Evolutionary conservation across 1,140 invertebrate species (phyloP).

Genomic region (Zaprionus tsacasi): DNA sequence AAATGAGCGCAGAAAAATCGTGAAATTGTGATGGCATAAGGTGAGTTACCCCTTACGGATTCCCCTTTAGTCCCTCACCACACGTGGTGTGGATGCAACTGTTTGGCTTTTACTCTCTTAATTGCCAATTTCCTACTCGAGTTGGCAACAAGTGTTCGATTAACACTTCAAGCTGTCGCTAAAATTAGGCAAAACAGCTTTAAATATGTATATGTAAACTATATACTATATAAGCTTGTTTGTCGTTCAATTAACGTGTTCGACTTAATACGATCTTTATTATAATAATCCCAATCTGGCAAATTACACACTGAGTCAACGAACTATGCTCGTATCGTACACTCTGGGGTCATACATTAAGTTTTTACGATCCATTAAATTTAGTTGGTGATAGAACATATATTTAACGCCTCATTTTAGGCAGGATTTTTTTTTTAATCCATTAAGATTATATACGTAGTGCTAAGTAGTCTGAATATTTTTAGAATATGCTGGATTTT

Average conservation of each 20-base stretch:
- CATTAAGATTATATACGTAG: background rate
- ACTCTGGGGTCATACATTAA: conserved; percentile 8
- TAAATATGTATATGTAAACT: background rate
- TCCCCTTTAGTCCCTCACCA: too few species aligned
- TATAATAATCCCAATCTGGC: background rate
- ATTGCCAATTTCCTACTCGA: conserved; percentile 13
- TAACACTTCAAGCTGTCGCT: background rate
- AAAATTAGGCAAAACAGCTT: conserved; percentile 23
- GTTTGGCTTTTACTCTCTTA: background rate
- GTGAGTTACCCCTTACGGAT: background rate
- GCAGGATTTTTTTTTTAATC: background rate
- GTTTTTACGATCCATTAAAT: conserved; percentile 29
- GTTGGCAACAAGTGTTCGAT: conserved; percentile 36
- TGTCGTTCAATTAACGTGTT: conserved; percentile 14
- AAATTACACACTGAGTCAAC: conserved; percentile 12
- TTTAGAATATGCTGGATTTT: background rate
- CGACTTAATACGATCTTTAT: conserved; percentile 2
- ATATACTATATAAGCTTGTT: background rate
- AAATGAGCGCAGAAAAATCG: conserved; percentile 40
- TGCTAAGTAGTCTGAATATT: background rate
- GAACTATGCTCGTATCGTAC: conserved; percentile 12
- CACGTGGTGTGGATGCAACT: background rate
- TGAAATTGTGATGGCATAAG: conserved; percentile 19
- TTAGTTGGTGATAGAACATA: conserved; percentile 2
- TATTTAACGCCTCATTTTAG: background rate